Percentiles rank a stretch among this genome's conserved stretches.
Evolutionary conservation across 64 coral and sea anemone genomes (phyloP).

Genomic region (Pocillopora verrucosa): DNA sequence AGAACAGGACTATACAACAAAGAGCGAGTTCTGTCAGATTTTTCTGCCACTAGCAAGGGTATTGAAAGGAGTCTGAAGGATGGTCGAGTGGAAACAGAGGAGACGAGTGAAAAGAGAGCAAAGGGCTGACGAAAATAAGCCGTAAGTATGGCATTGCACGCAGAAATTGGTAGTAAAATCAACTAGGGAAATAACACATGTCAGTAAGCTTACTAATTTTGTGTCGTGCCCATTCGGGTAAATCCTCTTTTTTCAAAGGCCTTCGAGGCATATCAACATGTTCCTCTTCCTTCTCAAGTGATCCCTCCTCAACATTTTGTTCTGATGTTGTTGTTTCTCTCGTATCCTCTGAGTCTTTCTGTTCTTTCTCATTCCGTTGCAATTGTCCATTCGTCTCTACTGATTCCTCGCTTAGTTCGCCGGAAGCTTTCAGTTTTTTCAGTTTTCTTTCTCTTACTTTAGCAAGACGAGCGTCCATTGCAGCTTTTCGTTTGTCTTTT

Average conservation of each 20-base stretch:
- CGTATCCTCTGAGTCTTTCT: background rate
- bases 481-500: conserved; percentile 90
- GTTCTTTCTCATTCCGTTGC: background rate
- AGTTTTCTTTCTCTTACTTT: conserved; percentile 89
- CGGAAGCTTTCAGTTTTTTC: conserved; percentile 66
- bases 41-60: too few relatives aligned
- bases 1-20: too few relatives aligned
- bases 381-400: background rate
- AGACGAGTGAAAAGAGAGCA: background rate
- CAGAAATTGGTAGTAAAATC: too few relatives aligned
- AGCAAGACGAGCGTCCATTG: conserved; percentile 82
- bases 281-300: background rate
- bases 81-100: too few relatives aligned
- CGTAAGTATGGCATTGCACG: too few relatives aligned
- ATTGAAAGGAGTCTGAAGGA: too few relatives aligned
- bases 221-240: conserved; percentile 78
- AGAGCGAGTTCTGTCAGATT: too few relatives aligned
- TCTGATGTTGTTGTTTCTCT: background rate
- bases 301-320: background rate
- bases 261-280: background rate
- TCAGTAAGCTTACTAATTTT: conserved; percentile 60
- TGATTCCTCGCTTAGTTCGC: conserved; percentile 26
- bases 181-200: too few relatives aligned
- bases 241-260: conserved; percentile 20
- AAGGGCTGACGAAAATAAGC: background rate